Evolutionary conservation across 2,113 vertebrate genomes (phyloP).

Genomic region (Beaufortia kweichowensis): DNA sequence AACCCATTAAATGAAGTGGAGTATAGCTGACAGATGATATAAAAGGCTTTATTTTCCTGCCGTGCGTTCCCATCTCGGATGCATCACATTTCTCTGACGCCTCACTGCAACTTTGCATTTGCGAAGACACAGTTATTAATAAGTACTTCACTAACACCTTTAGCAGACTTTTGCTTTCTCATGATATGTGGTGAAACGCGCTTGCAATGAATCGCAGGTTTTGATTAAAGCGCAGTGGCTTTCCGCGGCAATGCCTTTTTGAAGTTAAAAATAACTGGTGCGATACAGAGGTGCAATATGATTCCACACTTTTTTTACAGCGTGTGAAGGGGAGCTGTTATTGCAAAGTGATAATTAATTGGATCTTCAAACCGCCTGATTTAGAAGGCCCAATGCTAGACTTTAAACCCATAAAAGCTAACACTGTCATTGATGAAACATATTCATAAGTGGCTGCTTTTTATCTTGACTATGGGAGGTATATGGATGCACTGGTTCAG

Average conservation of each 20-base stretch:
- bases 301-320: constrained; percentile 33
- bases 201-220: constrained; percentile 23
- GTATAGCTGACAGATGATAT: neutral
- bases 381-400: constrained; percentile 22
- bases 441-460: neutral
- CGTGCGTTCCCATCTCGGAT: constrained; percentile 3
- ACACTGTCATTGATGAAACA: constrained; percentile 6
- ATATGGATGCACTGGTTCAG: neutral
- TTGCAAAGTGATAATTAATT: constrained; percentile 39
- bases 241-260: constrained; percentile 20
- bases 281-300: constrained; percentile 49
- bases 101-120: constrained; percentile 21
- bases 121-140: constrained; percentile 36
- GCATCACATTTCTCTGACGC: neutral
- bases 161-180: constrained; percentile 10
- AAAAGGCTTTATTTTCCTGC: constrained; percentile 1
- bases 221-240: constrained; percentile 26
- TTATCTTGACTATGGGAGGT: neutral
- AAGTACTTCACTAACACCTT: constrained; percentile 26
- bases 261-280: constrained; percentile 51
- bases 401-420: constrained; percentile 3
- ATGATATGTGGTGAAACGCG: constrained; percentile 18
- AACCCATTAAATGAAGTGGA: neutral
- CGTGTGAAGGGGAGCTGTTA: constrained; percentile 41
- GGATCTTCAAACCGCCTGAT: constrained; percentile 31